Evolutionary conservation across 2,888 invertebrate genomes (phyloP).

Genomic region (Mayetiola destructor): DNA sequence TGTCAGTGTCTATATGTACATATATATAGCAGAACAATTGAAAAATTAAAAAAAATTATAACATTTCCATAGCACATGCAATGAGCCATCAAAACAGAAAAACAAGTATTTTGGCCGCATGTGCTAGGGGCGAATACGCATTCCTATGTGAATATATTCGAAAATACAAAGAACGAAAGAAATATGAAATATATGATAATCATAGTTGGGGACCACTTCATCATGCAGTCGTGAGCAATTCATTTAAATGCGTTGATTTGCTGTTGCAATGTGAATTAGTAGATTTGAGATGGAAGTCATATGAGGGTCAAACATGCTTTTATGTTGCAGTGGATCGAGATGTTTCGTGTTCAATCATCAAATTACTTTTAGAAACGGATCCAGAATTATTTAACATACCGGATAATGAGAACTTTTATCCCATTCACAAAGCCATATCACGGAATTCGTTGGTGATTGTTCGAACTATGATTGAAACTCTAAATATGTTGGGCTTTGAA

Average conservation of each 20-base stretch:
- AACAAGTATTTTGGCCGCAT: not conserved
- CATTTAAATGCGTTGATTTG: slow-evolving; percentile 13
- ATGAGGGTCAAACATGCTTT: slow-evolving; percentile 17
- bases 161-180: not conserved
- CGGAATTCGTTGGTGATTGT: slow-evolving; percentile 16
- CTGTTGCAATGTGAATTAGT: slow-evolving; percentile 8
- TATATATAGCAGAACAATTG: too few species aligned
- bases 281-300: slow-evolving; percentile 7
- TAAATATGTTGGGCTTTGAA: not conserved
- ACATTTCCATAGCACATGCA: too few species aligned
- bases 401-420: slow-evolving; percentile 17
- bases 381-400: slow-evolving; percentile 13
- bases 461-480: slow-evolving; percentile 15
- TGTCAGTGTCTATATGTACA: too few species aligned
- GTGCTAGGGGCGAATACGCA: not conserved
- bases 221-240: slow-evolving; percentile 17
- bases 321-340: slow-evolving; percentile 11
- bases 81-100: too few species aligned
- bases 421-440: slow-evolving; percentile 16
- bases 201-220: slow-evolving; percentile 16
- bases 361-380: slow-evolving; percentile 12
- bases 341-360: slow-evolving; percentile 14
- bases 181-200: slow-evolving; percentile 15
- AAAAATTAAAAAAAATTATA: too few species aligned
- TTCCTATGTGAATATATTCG: not conserved